These are phyloP conservation scores for Hyles vespertilio DNA, from an alignment of 1,140 invertebrate genomes.

Conservation along the genomic window DNA sequence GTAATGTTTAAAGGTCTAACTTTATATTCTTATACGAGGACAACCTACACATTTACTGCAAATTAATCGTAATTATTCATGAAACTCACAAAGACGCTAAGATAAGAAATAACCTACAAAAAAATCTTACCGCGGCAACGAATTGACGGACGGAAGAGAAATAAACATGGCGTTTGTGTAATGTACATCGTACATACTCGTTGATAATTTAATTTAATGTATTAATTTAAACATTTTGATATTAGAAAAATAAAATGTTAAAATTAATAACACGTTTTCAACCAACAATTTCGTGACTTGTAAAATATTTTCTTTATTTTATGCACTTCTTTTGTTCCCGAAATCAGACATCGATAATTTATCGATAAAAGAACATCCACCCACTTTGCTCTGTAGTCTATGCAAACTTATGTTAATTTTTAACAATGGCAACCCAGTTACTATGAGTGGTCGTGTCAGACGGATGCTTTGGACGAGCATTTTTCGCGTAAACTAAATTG, in stretches of 20 bases:
- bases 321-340: too few species aligned
- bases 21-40: background rate
- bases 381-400: constrained; percentile 19
- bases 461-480: constrained; percentile 59
- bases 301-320: too few species aligned
- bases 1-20: constrained; percentile 10
- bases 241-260: too few species aligned
- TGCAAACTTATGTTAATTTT: constrained; percentile 21
- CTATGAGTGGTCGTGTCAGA: constrained; percentile 67
- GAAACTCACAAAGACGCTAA: constrained; percentile 49
- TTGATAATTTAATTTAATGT: too few species aligned
- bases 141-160: constrained; percentile 66
- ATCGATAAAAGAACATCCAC: constrained; percentile 4
- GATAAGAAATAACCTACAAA: constrained; percentile 61
- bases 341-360: too few species aligned
- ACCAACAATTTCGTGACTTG: too few species aligned
- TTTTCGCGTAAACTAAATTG: constrained; percentile 68
- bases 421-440: constrained; percentile 45
- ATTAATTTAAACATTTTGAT: too few species aligned
- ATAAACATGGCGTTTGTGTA: constrained; percentile 60
- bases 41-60: background rate
- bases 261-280: too few species aligned
- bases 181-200: too few species aligned
- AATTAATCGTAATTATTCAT: constrained; percentile 22
- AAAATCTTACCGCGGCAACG: constrained; percentile 65